Evolutionary conservation across 2,797 vertebrate species (phyloP), one percentile per base, ranked within the genome.

Genomic region (Anabas testudineus): DNA sequence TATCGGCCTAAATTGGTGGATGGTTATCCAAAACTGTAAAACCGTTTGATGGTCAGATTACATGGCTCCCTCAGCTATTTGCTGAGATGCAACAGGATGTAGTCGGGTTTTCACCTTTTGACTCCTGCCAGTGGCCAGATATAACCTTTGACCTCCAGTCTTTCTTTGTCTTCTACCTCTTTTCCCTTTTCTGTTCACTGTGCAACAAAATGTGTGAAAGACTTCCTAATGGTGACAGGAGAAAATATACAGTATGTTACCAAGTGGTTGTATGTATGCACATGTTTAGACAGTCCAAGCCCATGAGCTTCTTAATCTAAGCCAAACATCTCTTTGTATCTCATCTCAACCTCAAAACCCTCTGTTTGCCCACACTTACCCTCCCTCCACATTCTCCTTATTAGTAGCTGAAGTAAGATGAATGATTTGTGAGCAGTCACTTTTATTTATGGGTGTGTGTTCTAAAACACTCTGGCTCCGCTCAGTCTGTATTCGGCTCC

Each of bases 71-170:
- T 22, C 24, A 32, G 59, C 30, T 75, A 47, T 80, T 62, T 83
- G 76, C 71, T 74, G 73, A 15, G 39, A 43, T 43, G 41, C 41
- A 43, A 80, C 79, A 84, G 86, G 73, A 78, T 80, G 64, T 71
- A 59, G 63, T 56, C 78, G 51, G 21, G 15, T 47, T 68, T 62
- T 81, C 81, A 84, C 84, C 79, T 82, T n/a, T 81, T 85, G 73
- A 81, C 73, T 61, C 24, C 32, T 70, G 72, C 78, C 76, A 68
- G 15, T 61, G 67, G 81, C 72, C 72, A 74, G 2, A 37, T 76
- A 9, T 59, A 45, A 83, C 78, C 86, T 68, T 37, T 71, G 56
- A 85, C 82, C 81, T 51, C 37, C 14, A 16, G 67, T 55, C 36
- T 43, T 55, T 53, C 43, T 45, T 56, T 34, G 30, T 24, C 2